phyloP scores from a whole-genome alignment of 2,888 invertebrate species.

The Busseola fusca region DNA sequence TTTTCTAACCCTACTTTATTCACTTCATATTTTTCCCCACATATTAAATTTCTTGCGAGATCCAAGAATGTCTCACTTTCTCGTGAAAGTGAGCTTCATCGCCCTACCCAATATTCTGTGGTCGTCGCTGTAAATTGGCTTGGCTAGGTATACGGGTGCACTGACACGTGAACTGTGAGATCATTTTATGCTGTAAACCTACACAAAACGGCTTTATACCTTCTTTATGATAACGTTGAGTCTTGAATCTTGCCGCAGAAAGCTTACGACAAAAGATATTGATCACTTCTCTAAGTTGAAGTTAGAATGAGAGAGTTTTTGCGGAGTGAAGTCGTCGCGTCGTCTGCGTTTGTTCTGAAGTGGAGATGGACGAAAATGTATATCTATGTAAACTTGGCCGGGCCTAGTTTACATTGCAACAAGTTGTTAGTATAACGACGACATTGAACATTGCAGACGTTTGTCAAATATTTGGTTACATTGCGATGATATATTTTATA shows the following conservation, averaged over 20 bases:
- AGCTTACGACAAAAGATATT: conserved; percentile 47
- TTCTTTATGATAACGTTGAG: conserved; percentile 7
- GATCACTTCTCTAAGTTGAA: conserved; percentile 50
- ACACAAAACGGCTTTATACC: conserved; percentile 18
- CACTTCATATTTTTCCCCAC: conserved; percentile 23
- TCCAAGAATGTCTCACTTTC: conserved; percentile 38
- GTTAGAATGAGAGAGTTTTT: conserved; percentile 54
- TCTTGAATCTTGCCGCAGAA: conserved; percentile 30
- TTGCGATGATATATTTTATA: conserved; percentile 2
- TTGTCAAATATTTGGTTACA: conserved; percentile 43
- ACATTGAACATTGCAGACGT: conserved; percentile 40
- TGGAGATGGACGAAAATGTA: conserved; percentile 64
- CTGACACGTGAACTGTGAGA: conserved; percentile 48
- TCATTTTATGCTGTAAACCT: conserved; percentile 43
- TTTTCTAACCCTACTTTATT: conserved; percentile 33
- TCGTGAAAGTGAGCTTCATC: conserved; percentile 39
- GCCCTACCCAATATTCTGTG: conserved; percentile 51
- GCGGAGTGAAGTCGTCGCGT: conserved; percentile 39
- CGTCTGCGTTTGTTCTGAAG: conserved; percentile 66
- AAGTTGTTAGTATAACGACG: conserved; percentile 60
- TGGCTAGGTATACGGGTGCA: conserved; percentile 44
- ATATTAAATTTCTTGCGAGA: conserved; percentile 52
- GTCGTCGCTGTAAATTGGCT: conserved; percentile 54
- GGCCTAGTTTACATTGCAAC: conserved; percentile 61
- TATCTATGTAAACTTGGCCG: conserved; percentile 57